Evolutionary conservation across 2,888 invertebrate species (phyloP), one percentile per base, ranked within the genome.

Genomic region (Eristalis tenax): DNA sequence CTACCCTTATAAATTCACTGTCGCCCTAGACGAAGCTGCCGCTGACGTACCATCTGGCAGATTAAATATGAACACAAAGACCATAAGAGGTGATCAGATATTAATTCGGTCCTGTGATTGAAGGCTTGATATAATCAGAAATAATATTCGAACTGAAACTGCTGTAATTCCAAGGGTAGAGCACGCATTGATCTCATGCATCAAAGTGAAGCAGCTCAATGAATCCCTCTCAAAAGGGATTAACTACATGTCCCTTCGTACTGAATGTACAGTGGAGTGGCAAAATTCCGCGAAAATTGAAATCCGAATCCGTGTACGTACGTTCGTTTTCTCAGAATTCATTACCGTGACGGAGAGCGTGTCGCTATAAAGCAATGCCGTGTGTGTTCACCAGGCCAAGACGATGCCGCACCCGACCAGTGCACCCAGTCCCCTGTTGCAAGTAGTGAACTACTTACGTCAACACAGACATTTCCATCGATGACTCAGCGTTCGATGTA

Each of bases 391-490:
- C 22, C 63, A 63, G 63, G 56, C 32, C 79, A 43, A 28, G 22
- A 50, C 64, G 22, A 40, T 35, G 64, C 28, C 68, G 65, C 74
- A 13, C 71, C 64, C 26, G 23, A 40, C 40, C 59, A 38, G 15
- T 66, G 35, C 61, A 77, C 40, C 28, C 28, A 65, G 23, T 35
- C 32, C 50, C 23, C 22, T n/a, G 38, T 10, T 81, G 73, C 61
- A 26, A 23, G 23, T 35, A 59, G 32, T 38, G 61, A 77, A 73
- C 63, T 40, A 79, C 70, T 79, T 83, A 86, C 86, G 86, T 86
- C 86, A 86, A 79, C 75, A 35, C 75, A 70, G 79, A 66, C 69
- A 79, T 66, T 86, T 83, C 70, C 79, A 75, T 79, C 75, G 74
- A 86, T 86, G 82, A 86, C 71, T 86, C 86, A 86, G 78, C 74